Base-by-base conservation (phyloP, 2,888 invertebrate genomes). In the Craniophora ligustri region DNA sequence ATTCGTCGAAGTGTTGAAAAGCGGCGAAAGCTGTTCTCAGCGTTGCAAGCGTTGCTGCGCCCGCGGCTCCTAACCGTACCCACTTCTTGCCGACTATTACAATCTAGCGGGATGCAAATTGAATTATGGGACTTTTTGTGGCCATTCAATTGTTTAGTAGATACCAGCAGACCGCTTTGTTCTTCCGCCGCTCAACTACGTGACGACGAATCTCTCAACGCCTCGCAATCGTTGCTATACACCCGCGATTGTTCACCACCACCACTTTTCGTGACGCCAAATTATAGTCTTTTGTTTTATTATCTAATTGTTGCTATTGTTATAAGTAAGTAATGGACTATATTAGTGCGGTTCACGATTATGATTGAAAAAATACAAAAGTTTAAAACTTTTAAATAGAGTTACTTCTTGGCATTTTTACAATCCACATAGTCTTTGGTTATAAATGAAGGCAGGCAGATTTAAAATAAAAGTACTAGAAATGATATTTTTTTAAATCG, bases 71-170 rank as follows among this genome's bases (percentile, higher is more conserved):
- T 81, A 85, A 82, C 85, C 84, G 85, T 87, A 87, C 86, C 81
- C 82, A 83, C 77, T 85, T 87, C 85, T 87, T 85, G 72, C 75
- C 70, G 75, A 82, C 86, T 82, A 89, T 88, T 88, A 88, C 85
- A 84, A 84, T 91, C 90, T 92, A 91, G 91, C 90, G 86, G 86
- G 87, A 93, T 92, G 93, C 92, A 93, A 92, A 93, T 93, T 92
- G 89, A 92, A 92, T 93, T 92, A 93, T 92, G 92, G 83, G 90
- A 92, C 89, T 92, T 91, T 91, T 92, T 92, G 86, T 88, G 81
- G 79, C 76, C 72, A 84, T 88, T 88, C 91, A 88, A 90, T 92
- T 91, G 92, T 92, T 88, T 88, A 84, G 87, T 45, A 50, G 61
- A 61, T 61, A 61, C 42, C 61, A 67, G 63, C 84, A 80, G 75